Base-by-base conservation (phyloP, 2,888 invertebrate genomes). In the Melieria picta region DNA sequence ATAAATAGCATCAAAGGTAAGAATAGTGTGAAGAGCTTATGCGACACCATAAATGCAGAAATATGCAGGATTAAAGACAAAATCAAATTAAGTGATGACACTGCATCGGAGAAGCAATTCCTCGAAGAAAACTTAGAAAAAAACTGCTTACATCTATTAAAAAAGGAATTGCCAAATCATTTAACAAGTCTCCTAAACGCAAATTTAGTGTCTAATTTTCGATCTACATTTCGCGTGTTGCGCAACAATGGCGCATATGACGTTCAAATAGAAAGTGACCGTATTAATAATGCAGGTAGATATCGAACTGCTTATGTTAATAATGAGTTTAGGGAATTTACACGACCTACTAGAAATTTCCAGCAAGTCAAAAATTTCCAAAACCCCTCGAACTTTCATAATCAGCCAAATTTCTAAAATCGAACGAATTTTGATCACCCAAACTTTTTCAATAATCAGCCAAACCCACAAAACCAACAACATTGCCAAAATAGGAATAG, bases 151-250 rank as follows among this genome's bases (percentile, higher is more conserved):
- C 16, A 16, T 16, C 16, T 16, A 16, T 16, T 16, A 16, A 16
- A 16, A 16, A 0, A 1, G 16, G 16, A 16, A 16, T 16, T 16
- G 16, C 16, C 13, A 56, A 13, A 56, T n/a, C 13, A 56, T 7
- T 13, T 10, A 13, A 56, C 56, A 56, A 56, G 56, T 56, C 3
- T 56, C 7, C 13, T 56, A 56, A 56, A 56, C 13, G 56, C 56
- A 56, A 56, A 56, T 56, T 56, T 56, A 56, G 13, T 56, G 56
- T n/a, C 56, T 13, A 13, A 56, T 56, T 56, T 56, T 56, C 56
- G 10, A 13, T 56, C 10, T 7, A 13, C 13, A 9, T n/a, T 10
- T 7, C 10, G 56, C 11, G 56, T 56, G 13, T 3, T 56, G 13
- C 13, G 3, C 13, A 13, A 56, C 10, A 56, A 56, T 56, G 56